Conservation (phyloP, 2,888 invertebrate species). For the Amphipoea lucens region DNA sequence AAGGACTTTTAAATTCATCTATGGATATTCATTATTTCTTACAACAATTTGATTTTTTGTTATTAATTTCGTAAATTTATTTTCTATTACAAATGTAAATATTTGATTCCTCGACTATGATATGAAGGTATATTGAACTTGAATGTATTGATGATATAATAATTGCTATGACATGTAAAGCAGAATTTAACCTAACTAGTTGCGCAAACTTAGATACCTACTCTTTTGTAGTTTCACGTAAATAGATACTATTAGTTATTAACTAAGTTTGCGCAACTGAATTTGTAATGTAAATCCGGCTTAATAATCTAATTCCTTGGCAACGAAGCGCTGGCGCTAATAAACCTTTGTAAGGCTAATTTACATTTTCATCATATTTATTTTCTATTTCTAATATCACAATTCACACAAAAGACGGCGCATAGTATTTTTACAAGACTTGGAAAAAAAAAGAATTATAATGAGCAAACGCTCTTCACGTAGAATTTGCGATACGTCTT, state of each 20-base stretch:
- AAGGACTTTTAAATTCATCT: slow-evolving; percentile 32
- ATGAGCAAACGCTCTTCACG: background rate
- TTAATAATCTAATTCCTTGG: slow-evolving; percentile 49
- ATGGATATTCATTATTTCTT: slow-evolving; percentile 12
- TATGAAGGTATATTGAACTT: slow-evolving; percentile 59
- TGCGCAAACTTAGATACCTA: background rate
- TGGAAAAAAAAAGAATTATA: background rate
- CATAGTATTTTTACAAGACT: slow-evolving; percentile 6
- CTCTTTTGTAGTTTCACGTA: background rate
- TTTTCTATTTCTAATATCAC: slow-evolving; percentile 49
- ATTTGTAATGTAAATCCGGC: background rate
- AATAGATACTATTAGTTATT: background rate
- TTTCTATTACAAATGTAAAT: slow-evolving; percentile 45
- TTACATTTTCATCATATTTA: slow-evolving; percentile 20
- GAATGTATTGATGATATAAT: slow-evolving; percentile 31
- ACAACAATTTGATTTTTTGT: slow-evolving; percentile 24
- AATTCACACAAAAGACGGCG: slow-evolving; percentile 60
- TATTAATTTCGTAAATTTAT: slow-evolving; percentile 30
- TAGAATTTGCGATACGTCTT: background rate
- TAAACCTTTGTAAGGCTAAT: slow-evolving; percentile 44
- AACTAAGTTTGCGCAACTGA: background rate
- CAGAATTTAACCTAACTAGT: background rate
- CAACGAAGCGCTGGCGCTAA: slow-evolving; percentile 50
- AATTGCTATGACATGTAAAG: slow-evolving; percentile 44
- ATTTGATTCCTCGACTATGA: slow-evolving; percentile 52